Conservation (phyloP, 2,113 vertebrate genomes). For the Coracopsis vasa region DNA sequence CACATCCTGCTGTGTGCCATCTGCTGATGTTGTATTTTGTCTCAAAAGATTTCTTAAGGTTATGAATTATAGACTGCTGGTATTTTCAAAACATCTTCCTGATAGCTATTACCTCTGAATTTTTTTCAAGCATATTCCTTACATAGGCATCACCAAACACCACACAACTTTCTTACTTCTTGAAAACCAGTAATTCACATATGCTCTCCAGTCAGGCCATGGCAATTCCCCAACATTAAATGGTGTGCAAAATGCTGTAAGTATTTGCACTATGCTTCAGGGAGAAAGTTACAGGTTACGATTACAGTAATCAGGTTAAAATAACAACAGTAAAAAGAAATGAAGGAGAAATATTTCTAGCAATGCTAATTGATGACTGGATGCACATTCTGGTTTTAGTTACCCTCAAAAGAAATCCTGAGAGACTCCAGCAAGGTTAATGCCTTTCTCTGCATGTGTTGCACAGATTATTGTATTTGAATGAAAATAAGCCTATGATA, state of each 20-base stretch:
- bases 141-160: neutral
- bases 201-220: neutral
- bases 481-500: neutral
- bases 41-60: neutral
- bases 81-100: neutral
- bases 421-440: neutral
- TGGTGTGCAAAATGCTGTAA: neutral
- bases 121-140: neutral
- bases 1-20: neutral
- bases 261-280: neutral
- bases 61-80: neutral
- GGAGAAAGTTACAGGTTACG: neutral
- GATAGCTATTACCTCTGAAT: neutral
- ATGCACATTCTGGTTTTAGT: neutral
- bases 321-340: constrained; percentile 5
- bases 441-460: neutral
- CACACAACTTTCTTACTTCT: neutral
- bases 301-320: neutral
- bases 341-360: neutral
- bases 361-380: neutral
- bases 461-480: neutral
- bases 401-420: neutral
- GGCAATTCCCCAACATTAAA: neutral
- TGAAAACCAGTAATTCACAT: neutral
- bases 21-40: neutral